phyloP scores from a whole-genome alignment of 2,113 vertebrate species.

The Thymallus thymallus region DNA sequence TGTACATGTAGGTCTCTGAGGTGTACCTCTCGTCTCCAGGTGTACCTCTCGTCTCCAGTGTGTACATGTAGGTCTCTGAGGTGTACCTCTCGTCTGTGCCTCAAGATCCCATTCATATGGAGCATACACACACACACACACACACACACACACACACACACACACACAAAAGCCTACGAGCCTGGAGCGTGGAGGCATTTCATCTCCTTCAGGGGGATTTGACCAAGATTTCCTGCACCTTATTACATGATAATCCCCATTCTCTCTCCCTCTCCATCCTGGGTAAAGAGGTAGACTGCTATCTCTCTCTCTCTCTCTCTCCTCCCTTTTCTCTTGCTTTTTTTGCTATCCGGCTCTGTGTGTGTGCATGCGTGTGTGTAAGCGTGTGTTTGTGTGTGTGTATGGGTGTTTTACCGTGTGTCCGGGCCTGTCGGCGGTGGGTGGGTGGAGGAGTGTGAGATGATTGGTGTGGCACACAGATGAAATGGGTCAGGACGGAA shows the following conservation, averaged over 20 bases:
- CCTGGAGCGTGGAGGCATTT: conserved; percentile 66
- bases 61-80: background rate
- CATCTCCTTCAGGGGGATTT: conserved; percentile 69
- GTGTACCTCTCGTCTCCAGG: background rate
- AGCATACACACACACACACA: conserved; percentile 29
- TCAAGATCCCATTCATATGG: conserved; percentile 56
- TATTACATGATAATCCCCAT: conserved; percentile 78
- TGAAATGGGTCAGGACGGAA: conserved; percentile 60
- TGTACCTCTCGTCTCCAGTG: no score
- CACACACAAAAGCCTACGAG: conserved; percentile 41
- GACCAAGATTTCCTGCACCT: conserved; percentile 75
- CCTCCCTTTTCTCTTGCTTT: conserved; percentile 48
- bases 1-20: no score
- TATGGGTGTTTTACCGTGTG: conserved; percentile 20
- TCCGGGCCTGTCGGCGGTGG: conserved; percentile 33
- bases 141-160: background rate
- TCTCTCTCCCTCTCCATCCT: conserved; percentile 38
- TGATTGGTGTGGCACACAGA: conserved; percentile 53
- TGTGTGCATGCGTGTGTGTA: conserved; percentile 42
- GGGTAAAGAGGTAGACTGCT: background rate
- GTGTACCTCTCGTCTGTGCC: conserved; percentile 28
- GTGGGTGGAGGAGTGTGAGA: conserved; percentile 37
- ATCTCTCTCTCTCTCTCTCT: conserved; percentile 19
- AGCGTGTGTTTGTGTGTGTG: background rate
- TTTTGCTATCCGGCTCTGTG: conserved; percentile 45